These are phyloP conservation scores for Orussus abietinus DNA, from an alignment of 1,140 invertebrate genomes.

Conservation along the genomic window DNA sequence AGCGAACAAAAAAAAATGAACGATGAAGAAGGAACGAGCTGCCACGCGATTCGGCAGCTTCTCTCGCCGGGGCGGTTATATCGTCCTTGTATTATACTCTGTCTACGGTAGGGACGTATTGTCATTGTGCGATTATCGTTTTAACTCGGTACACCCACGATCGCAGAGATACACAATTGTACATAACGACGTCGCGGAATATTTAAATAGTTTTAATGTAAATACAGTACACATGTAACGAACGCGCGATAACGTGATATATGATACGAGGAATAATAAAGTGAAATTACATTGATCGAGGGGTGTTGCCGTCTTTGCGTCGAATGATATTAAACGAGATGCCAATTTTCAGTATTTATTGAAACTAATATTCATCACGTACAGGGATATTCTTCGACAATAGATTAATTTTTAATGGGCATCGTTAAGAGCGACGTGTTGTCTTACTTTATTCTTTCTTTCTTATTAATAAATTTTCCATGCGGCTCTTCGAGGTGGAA, in stretches of 20 bases:
- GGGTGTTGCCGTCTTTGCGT: too few relatives aligned
- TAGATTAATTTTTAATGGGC: too few relatives aligned
- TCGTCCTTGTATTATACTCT: conserved; percentile 30
- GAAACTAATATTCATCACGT: too few relatives aligned
- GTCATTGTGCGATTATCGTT: conserved; percentile 18
- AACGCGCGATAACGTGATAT: conserved; percentile 39
- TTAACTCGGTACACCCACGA: conserved; percentile 15
- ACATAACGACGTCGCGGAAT: conserved; percentile 33
- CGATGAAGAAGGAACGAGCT: conserved; percentile 13
- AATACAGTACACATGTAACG: conserved; percentile 36
- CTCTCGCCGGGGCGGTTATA: conserved; percentile 15
- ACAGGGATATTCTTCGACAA: too few relatives aligned
- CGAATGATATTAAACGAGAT: too few relatives aligned
- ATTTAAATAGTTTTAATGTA: conserved; percentile 41
- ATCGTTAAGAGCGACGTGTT: too few relatives aligned
- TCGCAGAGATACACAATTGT: conserved; percentile 26
- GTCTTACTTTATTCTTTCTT: too few relatives aligned
- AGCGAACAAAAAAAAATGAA: conserved; percentile 3
- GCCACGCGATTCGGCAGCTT: conserved; percentile 21
- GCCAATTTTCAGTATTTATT: too few relatives aligned
- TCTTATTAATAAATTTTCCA: too few relatives aligned
- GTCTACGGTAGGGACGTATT: conserved; percentile 17
- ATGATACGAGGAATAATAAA: conserved; percentile 44
- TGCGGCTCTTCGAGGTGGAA: too few relatives aligned
- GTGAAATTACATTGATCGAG: conserved; percentile 22